Evolutionary conservation across 2,113 vertebrate genomes (phyloP), one percentile per base, ranked within the genome.

Genomic region (Myxocyprinus asiaticus): DNA sequence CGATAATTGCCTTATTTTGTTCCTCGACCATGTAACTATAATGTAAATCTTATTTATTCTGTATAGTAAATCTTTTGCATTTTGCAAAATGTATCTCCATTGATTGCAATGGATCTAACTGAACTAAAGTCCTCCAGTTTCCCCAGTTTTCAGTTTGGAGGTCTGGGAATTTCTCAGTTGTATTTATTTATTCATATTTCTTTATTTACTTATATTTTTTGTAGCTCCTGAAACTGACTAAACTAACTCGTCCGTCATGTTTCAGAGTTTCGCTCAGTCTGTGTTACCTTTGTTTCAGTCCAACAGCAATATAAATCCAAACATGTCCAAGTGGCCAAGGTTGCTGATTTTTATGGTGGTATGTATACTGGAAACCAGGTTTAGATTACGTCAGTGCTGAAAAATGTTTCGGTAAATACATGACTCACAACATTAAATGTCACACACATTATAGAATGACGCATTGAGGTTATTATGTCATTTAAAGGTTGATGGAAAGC

Each of bases 41-140:
- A 83, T 82, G 77, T 89, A 89, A 84, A 87, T 75, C 78, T 85
- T 53, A 81, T 88, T 86, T 86, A 85, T 80, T 88, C 66, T 85
- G 77, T 87, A 89, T 56, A 74, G 80, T 83, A 86, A 84, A 83
- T 69, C 76, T 90, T 93, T 92, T 93, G 90, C 92, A 90, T 87
- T 91, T 88, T 88, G 91, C 91, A 92, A 92, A 94, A 90, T 86
- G 82, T 78, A 91, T 92, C 88, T 90, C 89, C 90, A 92, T 92
- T 93, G 90, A 92, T 91, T 91, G 74, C 92, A 92, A 92, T 91
- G 90, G 90, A 90, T 91, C 81, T 81, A 87, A 87, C 47, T 73
- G 72, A 76, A 76, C 83, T 61, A 15, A 74, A 78, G 73, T 82
- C 84, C 77, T 86, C 86, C 87, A 78, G 88, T 65, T 84, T 86